A percentile compares a stretch with the other conserved stretches of the same genome.
These are phyloP conservation scores for Notarius lentiginosus DNA, from an alignment of 2,113 vertebrate genomes.

Conservation along the genomic window DNA sequence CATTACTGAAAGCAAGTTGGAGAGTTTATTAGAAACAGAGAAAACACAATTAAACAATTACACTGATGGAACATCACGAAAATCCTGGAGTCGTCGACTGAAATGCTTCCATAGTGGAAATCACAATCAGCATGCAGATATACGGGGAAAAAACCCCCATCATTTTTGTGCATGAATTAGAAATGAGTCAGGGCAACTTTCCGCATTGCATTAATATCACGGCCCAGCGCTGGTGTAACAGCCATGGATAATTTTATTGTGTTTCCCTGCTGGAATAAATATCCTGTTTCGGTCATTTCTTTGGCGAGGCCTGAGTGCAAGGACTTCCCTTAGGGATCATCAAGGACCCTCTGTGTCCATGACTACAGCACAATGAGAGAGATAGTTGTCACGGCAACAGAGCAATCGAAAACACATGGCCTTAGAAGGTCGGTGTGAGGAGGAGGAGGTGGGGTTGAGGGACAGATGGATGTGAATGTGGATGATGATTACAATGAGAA, in stretches of 20 bases:
- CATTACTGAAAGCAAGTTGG: neutral
- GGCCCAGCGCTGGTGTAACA: slow-evolving; percentile 1
- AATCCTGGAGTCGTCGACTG: neutral
- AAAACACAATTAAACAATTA: neutral
- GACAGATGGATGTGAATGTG: neutral
- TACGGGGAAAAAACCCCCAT: neutral
- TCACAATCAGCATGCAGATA: neutral
- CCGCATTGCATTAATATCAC: slow-evolving; percentile 15
- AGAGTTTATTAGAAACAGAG: neutral
- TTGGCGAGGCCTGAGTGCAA: slow-evolving; percentile 42
- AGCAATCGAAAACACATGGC: slow-evolving; percentile 61
- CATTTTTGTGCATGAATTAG: neutral
- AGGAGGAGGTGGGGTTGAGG: neutral
- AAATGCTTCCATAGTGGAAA: neutral
- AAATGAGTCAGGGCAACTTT: neutral
- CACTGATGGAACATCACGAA: neutral
- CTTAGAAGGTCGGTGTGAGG: slow-evolving; percentile 31
- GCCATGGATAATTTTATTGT: slow-evolving; percentile 19
- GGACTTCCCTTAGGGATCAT: slow-evolving; percentile 53
- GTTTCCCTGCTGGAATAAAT: slow-evolving; percentile 24
- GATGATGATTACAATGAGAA: neutral
- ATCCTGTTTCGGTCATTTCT: slow-evolving; percentile 42
- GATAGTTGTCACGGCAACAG: slow-evolving; percentile 57
- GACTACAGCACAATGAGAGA: slow-evolving; percentile 53
- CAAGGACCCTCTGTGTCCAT: slow-evolving; percentile 60